phyloP scores from a whole-genome alignment of 2,797 vertebrate genomes.

The Crocidura indochinensis region DNA sequence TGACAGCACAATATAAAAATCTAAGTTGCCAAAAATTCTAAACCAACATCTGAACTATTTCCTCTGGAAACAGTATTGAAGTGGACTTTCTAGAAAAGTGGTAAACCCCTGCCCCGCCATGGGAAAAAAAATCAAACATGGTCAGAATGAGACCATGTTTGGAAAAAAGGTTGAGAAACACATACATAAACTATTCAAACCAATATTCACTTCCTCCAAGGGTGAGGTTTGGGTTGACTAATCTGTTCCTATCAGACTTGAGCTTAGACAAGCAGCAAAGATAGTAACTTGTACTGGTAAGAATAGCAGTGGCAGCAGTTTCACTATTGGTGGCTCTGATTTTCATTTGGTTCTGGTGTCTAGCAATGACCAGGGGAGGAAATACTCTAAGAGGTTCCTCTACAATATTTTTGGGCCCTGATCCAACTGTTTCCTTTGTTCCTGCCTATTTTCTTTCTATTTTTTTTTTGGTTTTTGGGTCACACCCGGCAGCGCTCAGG shows the following conservation, averaged over 20 bases:
- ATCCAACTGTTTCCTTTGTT: neutral
- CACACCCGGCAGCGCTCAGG: too few species aligned
- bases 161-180: too few species aligned
- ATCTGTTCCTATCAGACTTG: neutral
- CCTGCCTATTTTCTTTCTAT: neutral
- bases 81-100: neutral
- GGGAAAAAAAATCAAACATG: too few species aligned
- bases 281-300: neutral
- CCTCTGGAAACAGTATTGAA: neutral
- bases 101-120: too few species aligned
- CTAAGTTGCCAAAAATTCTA: slow-evolving; percentile 5
- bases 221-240: neutral
- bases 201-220: neutral
- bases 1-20: neutral
- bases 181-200: too few species aligned
- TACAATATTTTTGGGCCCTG: neutral
- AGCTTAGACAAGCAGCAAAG: neutral
- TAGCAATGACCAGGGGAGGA: neutral
- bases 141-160: too few species aligned
- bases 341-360: neutral
- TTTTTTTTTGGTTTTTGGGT: too few species aligned
- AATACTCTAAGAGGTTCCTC: neutral
- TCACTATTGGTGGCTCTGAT: neutral
- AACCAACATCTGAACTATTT: neutral
- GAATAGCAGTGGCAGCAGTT: neutral